A percentile compares a stretch with the other conserved stretches of the same genome.
These are phyloP conservation scores for Leucoraja erinaceus DNA, from an alignment of 2,113 vertebrate genomes.

Conservation along the genomic window DNA sequence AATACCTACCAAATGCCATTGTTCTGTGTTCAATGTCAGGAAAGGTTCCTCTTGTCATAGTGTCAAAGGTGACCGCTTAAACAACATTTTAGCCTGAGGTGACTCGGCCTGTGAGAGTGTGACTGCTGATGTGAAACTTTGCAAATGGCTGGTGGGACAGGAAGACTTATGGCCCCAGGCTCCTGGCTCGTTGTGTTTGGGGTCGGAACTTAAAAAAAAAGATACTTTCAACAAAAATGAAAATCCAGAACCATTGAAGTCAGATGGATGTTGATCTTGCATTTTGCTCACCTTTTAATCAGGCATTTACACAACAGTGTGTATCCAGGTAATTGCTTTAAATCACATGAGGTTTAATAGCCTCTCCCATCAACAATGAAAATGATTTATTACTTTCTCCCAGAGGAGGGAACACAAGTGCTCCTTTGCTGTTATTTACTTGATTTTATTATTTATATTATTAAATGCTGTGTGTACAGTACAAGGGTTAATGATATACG, in stretches of 20 bases:
- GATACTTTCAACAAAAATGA: slow-evolving; percentile 14
- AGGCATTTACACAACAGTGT: background rate
- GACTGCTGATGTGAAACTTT: background rate
- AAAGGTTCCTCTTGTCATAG: background rate
- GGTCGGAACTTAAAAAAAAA: background rate
- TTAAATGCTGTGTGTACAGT: background rate
- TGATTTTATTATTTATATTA: background rate
- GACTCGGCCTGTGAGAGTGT: background rate
- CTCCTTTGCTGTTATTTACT: background rate
- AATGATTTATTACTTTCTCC: background rate
- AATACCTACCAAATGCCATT: background rate
- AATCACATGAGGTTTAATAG: background rate
- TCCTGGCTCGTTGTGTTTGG: background rate
- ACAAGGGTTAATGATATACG: background rate
- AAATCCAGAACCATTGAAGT: slow-evolving; percentile 13
- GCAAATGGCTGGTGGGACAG: background rate
- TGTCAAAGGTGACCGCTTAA: slow-evolving; percentile 15
- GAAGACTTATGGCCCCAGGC: background rate
- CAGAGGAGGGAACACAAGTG: background rate
- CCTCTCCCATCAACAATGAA: background rate
- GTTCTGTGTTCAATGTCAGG: background rate
- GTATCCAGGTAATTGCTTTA: background rate
- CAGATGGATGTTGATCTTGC: too few species aligned
- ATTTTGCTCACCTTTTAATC: background rate
- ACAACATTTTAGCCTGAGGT: background rate